phyloP scores from a whole-genome alignment of 1,140 invertebrate genomes.

The Rhopalosiphum padi region DNA sequence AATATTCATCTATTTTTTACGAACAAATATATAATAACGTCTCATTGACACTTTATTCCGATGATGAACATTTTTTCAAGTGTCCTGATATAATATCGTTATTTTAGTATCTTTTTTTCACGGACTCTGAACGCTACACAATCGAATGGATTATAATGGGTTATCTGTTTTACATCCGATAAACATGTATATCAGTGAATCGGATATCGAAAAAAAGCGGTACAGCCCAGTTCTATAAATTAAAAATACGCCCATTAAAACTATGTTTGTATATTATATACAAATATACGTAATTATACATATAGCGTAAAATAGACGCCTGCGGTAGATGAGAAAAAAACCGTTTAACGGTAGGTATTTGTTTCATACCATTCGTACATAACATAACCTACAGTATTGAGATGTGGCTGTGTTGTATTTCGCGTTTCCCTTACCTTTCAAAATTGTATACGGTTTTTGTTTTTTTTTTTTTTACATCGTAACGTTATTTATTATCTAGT shows the following conservation, averaged over 20 bases:
- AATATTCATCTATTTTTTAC: neutral
- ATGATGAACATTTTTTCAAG: neutral
- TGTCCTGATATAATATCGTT: neutral
- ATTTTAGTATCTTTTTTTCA: neutral
- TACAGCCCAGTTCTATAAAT: neutral
- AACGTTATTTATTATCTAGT: slow-evolving; percentile 12
- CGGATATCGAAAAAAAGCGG: neutral
- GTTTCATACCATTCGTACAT: neutral
- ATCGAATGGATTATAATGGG: neutral
- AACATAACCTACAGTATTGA: neutral
- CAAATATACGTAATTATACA: neutral
- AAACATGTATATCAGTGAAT: neutral
- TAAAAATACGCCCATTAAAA: slow-evolving; percentile 17
- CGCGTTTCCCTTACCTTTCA: neutral
- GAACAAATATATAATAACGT: neutral
- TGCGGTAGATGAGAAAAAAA: neutral
- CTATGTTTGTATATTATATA: neutral
- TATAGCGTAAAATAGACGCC: neutral
- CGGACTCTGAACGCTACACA: neutral
- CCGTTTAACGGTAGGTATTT: neutral
- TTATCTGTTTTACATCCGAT: slow-evolving; percentile 7
- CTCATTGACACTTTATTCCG: neutral
- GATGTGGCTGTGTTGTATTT: neutral
- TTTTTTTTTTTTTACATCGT: neutral
- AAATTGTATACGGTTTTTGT: neutral